Conservation (phyloP, 2,797 vertebrate genomes). For the Catamblyrhynchus diadema region DNA sequence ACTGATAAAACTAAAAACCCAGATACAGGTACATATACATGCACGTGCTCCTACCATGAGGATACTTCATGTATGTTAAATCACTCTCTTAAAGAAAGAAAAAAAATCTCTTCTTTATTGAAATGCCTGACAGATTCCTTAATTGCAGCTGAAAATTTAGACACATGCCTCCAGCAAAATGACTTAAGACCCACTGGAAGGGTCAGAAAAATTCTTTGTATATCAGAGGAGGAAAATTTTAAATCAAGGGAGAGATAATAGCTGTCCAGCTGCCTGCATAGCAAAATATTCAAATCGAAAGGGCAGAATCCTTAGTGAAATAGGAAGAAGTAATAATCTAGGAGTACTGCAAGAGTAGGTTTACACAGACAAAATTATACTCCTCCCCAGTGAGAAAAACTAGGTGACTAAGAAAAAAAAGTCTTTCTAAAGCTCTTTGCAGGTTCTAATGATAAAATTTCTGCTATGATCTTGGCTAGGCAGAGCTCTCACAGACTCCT, state of each 20-base stretch:
- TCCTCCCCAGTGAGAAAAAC: background rate
- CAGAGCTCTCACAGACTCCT: background rate
- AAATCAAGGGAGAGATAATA: background rate
- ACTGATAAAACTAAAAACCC: background rate
- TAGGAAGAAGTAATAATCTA: background rate
- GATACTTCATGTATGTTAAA: background rate
- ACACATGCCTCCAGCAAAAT: background rate
- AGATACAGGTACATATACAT: background rate
- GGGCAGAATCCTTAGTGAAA: background rate
- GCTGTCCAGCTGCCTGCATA: background rate
- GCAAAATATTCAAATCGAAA: background rate
- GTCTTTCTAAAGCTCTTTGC: background rate
- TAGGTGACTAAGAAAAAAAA: background rate
- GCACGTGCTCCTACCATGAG: background rate
- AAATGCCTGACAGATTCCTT: background rate
- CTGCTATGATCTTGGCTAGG: background rate
- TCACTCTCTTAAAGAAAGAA: background rate
- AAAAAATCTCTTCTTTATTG: background rate
- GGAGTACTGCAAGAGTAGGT: background rate
- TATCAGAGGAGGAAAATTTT: background rate
- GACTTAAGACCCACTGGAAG: background rate
- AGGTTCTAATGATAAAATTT: background rate
- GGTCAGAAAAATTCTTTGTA: background rate
- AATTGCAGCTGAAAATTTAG: background rate
- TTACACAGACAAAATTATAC: background rate